phyloP scores from a whole-genome alignment of 2,888 invertebrate genomes.

The Lasioglossum malachurum region DNA sequence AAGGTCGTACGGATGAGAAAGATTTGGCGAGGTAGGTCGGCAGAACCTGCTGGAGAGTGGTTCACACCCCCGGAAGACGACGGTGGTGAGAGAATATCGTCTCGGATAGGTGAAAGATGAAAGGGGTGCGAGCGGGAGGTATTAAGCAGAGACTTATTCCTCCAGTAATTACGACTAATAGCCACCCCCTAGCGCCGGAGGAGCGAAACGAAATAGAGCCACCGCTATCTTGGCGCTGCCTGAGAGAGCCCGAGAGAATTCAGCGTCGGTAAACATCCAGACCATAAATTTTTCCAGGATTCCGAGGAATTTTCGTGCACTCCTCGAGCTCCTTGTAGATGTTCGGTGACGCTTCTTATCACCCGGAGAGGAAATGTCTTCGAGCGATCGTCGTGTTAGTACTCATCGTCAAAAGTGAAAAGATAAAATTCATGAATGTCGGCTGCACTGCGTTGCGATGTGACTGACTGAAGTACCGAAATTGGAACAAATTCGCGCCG shows the following conservation, averaged over 20 bases:
- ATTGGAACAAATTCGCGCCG: not conserved
- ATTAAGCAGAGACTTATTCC: conserved; percentile 76
- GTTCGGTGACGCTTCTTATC: conserved; percentile 56
- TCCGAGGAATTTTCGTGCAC: conserved; percentile 64
- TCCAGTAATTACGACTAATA: conserved; percentile 77
- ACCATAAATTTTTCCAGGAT: conserved; percentile 73
- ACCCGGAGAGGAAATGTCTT: conserved; percentile 25
- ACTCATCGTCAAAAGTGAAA: conserved; percentile 20
- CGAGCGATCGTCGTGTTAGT: conserved; percentile 26
- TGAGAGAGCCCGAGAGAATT: conserved; percentile 62
- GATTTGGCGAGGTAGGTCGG: conserved; percentile 38
- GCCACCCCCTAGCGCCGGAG: conserved; percentile 51
- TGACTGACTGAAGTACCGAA: not conserved
- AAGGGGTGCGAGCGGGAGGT: conserved; percentile 65
- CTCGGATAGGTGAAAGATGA: conserved; percentile 62
- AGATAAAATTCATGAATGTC: conserved; percentile 29
- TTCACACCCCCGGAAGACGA: conserved; percentile 56
- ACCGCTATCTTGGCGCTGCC: conserved; percentile 32
- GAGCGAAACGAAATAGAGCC: conserved; percentile 41
- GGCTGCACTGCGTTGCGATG: not conserved
- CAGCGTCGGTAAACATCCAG: conserved; percentile 69
- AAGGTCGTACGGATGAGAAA: conserved; percentile 44
- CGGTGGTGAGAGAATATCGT: conserved; percentile 54
- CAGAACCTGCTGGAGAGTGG: conserved; percentile 36
- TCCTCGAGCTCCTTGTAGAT: conserved; percentile 56